Percentiles rank a stretch among this genome's conserved stretches.
Evolutionary conservation across 2,888 invertebrate genomes (phyloP).

Genomic region (Apamea anceps): DNA sequence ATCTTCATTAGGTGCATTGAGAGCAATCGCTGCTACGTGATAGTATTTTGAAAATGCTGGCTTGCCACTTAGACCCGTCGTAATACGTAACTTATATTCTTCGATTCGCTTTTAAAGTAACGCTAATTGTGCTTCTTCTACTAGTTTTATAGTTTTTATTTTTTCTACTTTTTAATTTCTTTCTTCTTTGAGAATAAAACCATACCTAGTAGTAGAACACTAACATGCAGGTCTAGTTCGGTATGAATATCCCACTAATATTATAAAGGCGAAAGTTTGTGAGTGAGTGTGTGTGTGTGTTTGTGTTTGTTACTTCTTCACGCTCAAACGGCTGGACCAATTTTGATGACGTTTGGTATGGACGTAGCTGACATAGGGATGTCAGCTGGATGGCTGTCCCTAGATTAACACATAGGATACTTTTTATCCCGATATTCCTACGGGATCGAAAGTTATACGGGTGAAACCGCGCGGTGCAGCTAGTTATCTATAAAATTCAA

Average conservation of each 20-base stretch:
- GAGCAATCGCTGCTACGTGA: constrained; percentile 42
- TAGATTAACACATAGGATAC: too few relatives aligned
- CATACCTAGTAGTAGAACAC: background rate
- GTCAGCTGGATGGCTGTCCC: too few relatives aligned
- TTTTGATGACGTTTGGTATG: too few relatives aligned
- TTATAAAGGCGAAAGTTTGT: too few relatives aligned
- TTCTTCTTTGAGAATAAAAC: background rate
- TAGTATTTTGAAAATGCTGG: constrained; percentile 38
- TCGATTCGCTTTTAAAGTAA: constrained; percentile 10
- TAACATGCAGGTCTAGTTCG: background rate
- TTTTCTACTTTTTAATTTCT: background rate
- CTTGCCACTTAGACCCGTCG: constrained; percentile 21
- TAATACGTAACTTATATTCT: constrained; percentile 15
- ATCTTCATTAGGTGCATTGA: constrained; percentile 49
- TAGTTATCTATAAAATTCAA: background rate
- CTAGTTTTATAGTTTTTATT: background rate
- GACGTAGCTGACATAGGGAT: too few relatives aligned
- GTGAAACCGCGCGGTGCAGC: too few relatives aligned
- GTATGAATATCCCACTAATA: background rate
- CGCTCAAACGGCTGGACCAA: too few relatives aligned
- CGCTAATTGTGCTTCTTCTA: background rate
- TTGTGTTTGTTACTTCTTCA: too few relatives aligned
- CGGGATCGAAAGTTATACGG: too few relatives aligned
- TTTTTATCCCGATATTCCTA: too few relatives aligned
- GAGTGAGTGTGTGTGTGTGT: too few relatives aligned